Percentiles rank a stretch among this genome's conserved stretches.
phyloP scores from a whole-genome alignment of 2,113 vertebrate genomes.

The Procavia capensis region DNA sequence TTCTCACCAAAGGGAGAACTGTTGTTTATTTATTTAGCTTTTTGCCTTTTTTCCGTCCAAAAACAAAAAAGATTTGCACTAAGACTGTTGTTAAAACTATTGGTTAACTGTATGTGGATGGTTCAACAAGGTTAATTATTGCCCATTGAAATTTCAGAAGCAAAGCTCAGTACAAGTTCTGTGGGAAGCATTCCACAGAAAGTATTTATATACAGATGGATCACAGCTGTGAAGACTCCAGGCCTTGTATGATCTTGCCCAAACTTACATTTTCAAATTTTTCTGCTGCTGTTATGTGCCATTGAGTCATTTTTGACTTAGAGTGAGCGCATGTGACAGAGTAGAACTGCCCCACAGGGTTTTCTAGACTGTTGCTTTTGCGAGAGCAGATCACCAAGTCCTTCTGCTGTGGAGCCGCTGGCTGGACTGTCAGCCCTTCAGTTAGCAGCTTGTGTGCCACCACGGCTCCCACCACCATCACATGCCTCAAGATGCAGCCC shows the following conservation, averaged over 20 bases:
- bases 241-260: neutral
- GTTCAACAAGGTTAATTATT: neutral
- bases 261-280: neutral
- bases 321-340: no score
- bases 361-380: no score
- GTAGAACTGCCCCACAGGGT: no score
- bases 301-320: no score
- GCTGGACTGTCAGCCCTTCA: no score
- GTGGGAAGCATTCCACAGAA: neutral
- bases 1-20: constrained; percentile 48
- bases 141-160: constrained; percentile 2
- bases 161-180: neutral
- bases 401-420: no score
- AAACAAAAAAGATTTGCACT: neutral
- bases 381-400: no score
- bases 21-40: constrained; percentile 7
- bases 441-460: no score
- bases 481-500: constrained; percentile 12
- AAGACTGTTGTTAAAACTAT: constrained; percentile 29
- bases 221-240: neutral
- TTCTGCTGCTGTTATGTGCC: neutral
- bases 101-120: neutral
- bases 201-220: neutral
- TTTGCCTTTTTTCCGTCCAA: neutral
- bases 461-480: neutral